phyloP scores from a whole-genome alignment of 2,797 vertebrate species.

The Platalea minor region DNA sequence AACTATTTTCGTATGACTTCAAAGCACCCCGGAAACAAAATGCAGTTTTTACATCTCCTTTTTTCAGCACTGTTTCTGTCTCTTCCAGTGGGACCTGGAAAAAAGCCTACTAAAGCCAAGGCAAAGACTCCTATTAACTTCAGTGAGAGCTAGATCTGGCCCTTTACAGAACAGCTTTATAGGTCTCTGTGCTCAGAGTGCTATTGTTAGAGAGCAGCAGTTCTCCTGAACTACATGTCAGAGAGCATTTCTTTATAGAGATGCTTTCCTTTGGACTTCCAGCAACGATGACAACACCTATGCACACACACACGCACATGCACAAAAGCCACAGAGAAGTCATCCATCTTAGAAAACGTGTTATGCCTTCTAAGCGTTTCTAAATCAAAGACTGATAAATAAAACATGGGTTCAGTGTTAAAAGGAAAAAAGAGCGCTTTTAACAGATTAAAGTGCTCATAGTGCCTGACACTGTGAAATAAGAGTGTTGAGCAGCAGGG shows the following conservation, averaged over 20 bases:
- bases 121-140: not conserved
- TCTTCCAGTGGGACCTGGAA: not conserved
- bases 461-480: slow-evolving; percentile 63
- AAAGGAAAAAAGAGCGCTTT: slow-evolving; percentile 60
- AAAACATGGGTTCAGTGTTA: slow-evolving; percentile 64
- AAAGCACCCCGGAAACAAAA: not conserved
- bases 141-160: not conserved
- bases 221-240: not conserved
- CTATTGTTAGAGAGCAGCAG: not conserved
- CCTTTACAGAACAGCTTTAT: not conserved
- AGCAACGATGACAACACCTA: not conserved
- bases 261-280: not conserved
- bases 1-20: not conserved
- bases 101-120: not conserved
- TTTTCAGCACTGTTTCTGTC: not conserved
- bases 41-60: not conserved
- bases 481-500: slow-evolving; percentile 45
- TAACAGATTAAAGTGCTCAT: slow-evolving; percentile 71
- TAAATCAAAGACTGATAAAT: slow-evolving; percentile 70
- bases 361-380: slow-evolving; percentile 51
- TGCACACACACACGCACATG: not conserved
- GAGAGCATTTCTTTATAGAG: not conserved
- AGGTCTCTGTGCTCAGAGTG: not conserved
- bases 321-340: not conserved
- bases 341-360: slow-evolving; percentile 52